Percentiles rank a stretch among this genome's conserved stretches.
Evolutionary conservation across 2,797 vertebrate genomes (phyloP).

Genomic region (Artibeus jamaicensis): DNA sequence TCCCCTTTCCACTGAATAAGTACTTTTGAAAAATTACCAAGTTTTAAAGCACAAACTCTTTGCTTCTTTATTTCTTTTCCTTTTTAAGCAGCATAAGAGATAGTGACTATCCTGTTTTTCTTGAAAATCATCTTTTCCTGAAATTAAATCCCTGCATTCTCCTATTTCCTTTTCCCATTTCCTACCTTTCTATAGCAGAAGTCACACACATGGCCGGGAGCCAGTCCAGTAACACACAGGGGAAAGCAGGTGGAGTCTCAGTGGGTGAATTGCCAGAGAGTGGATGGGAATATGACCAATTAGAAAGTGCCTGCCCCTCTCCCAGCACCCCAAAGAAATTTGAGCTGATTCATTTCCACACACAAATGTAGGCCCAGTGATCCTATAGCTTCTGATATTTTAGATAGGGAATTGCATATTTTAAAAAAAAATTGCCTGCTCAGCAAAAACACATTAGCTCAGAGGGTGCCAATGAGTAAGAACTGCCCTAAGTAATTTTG

Average conservation of each 20-base stretch:
- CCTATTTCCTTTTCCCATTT: background rate
- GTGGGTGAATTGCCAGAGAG: background rate
- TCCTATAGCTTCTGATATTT: background rate
- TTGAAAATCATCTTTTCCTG: background rate
- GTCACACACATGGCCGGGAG: background rate
- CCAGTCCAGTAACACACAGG: background rate
- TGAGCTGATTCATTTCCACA: background rate
- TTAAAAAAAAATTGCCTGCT: background rate
- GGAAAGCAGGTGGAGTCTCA: background rate
- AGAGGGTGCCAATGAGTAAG: background rate
- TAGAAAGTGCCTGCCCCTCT: background rate
- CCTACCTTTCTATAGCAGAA: background rate
- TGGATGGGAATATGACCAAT: accelerated
- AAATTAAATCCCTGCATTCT: background rate
- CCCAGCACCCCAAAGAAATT: background rate
- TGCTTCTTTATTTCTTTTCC: background rate
- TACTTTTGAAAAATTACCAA: background rate
- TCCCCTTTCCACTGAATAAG: background rate
- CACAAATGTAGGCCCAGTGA: background rate
- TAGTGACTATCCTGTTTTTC: background rate
- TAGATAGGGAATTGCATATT: background rate
- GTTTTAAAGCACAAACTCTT: background rate
- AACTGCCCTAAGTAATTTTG: background rate
- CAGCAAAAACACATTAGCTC: background rate
- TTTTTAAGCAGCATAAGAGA: background rate